Evolutionary conservation across 2,888 invertebrate genomes (phyloP).

Genomic region (Proisotoma minuta): DNA sequence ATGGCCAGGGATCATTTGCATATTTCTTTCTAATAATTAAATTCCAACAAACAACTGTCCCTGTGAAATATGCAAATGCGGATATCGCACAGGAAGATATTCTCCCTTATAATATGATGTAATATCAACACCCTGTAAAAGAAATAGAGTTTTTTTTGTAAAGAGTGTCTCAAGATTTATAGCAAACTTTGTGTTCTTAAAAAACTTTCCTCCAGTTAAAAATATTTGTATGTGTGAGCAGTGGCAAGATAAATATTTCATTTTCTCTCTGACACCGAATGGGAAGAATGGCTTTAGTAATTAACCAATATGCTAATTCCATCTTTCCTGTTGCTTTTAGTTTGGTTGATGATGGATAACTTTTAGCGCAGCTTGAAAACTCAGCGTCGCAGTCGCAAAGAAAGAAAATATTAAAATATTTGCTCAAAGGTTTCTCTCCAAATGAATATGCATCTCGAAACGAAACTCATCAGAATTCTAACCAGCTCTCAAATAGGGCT

Average conservation of each 20-base stretch:
- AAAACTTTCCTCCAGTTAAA: too few relatives aligned
- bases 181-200: too few relatives aligned
- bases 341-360: conserved; percentile 14
- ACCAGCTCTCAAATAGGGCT: background rate
- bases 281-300: conserved; percentile 21
- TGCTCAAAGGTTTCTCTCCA: conserved; percentile 3
- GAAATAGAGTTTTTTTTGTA: too few relatives aligned
- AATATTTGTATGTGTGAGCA: conserved; percentile 7
- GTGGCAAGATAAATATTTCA: conserved; percentile 10
- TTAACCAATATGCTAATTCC: conserved; percentile 28
- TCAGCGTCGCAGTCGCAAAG: conserved; percentile 6
- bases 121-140: too few relatives aligned
- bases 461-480: background rate
- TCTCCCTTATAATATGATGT: too few relatives aligned
- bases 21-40: conserved; percentile 8
- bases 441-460: conserved; percentile 8
- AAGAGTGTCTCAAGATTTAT: too few relatives aligned
- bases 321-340: conserved; percentile 8
- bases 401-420: conserved; percentile 5
- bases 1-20: background rate
- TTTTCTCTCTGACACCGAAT: conserved; percentile 12
- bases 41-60: background rate
- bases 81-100: too few relatives aligned
- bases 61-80: too few relatives aligned
- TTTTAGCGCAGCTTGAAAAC: conserved; percentile 12